Base-by-base conservation (phyloP, 2,797 vertebrate species). In the Phylloscopus collybita region DNA sequence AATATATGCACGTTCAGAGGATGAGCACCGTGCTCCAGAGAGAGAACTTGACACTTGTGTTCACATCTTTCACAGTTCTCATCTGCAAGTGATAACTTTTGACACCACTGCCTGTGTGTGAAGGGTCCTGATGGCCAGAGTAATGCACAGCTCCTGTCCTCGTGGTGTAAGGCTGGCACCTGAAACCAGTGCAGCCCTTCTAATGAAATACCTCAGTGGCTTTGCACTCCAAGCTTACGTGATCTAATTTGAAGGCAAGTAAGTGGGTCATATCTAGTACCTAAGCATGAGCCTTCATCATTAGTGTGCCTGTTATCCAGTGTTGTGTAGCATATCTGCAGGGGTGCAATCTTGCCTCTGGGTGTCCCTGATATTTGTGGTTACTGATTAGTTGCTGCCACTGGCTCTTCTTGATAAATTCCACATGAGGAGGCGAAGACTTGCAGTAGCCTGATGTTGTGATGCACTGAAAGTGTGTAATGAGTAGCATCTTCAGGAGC, bases 61-160 rank as follows among this genome's bases (percentile, higher is more conserved):
- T 97, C 95, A 65, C 91, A 95, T 92, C 90, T 93, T 97, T 97
- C 93, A 90, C 96, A 96, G 88, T 38, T 96, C 95, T 93, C 90
- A 74, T 94, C 91, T 92, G 93, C 92, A 93, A 93, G 80, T 86
- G 95, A 86, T 93, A 96, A 92, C 92, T 96, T 86, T 73, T 96
- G 94, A 97, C 92, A 95, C 95, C 90, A 86, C 73, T 94, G 80
- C 57, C 91, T 84, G 88, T 87, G 95, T 0, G 50, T 86, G 86
- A 88, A 90, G 71, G 71, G 64, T 65, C 44, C 88, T 87, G 95
- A 96, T 76, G 90, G 45, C 60, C 76, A 44, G 38, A 61, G 71
- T 34, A 90, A 90, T 74, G 93, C 42, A 67, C 47, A 59, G 56
- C 75, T 67, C 60, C 89, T 74, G 57, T 76, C 62, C 88, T 85